Evolutionary conservation across 1,140 invertebrate genomes (phyloP).

Genomic region (Achroia grisella): DNA sequence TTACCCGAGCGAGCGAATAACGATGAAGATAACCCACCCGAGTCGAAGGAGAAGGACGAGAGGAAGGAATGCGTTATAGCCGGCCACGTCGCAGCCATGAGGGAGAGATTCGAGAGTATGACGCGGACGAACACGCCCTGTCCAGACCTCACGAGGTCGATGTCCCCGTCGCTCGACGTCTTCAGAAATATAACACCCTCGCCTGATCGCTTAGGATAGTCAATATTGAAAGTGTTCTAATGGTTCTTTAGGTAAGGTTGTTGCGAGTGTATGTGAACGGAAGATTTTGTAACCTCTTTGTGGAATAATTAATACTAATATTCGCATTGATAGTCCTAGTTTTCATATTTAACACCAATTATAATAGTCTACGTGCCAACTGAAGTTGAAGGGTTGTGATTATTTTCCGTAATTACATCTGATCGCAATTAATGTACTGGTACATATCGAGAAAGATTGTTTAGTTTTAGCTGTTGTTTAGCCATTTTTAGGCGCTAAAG

Average conservation of each 20-base stretch:
- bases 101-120: slow-evolving; percentile 68
- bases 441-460: slow-evolving; percentile 56
- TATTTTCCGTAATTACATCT: slow-evolving; percentile 23
- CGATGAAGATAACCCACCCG: slow-evolving; percentile 13
- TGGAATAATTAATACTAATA: slow-evolving; percentile 12
- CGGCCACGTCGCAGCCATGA: slow-evolving; percentile 70
- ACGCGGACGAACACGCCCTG: slow-evolving; percentile 62
- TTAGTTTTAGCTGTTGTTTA: slow-evolving; percentile 32
- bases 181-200: slow-evolving; percentile 45
- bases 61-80: slow-evolving; percentile 44
- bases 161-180: slow-evolving; percentile 47
- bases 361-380: slow-evolving; percentile 17
- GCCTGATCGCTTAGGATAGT: slow-evolving; percentile 39
- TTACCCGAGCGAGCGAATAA: slow-evolving; percentile 20
- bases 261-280: not conserved
- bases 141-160: slow-evolving; percentile 39
- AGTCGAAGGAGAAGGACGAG: slow-evolving; percentile 23
- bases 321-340: slow-evolving; percentile 8
- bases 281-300: slow-evolving; percentile 9
- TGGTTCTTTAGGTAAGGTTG: slow-evolving; percentile 1
- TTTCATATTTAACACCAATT: slow-evolving; percentile 6
- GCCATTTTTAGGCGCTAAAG: slow-evolving; percentile 7
- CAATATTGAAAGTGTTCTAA: slow-evolving; percentile 1
- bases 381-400: slow-evolving; percentile 46
- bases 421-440: slow-evolving; percentile 31